These are phyloP conservation scores for Masticophis lateralis DNA, from an alignment of 2,797 vertebrate genomes.

Conservation along the genomic window DNA sequence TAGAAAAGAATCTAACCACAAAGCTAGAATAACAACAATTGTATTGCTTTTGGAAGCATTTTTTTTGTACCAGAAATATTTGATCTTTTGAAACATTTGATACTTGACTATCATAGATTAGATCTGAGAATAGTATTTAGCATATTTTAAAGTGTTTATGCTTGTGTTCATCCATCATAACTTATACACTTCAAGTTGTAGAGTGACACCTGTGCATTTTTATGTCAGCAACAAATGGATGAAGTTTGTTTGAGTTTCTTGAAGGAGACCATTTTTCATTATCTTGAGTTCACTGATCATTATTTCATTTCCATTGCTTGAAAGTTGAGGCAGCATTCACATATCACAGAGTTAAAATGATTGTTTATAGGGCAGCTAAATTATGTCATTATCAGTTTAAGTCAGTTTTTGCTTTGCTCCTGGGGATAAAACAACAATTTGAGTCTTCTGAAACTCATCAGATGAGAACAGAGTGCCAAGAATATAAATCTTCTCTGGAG, in stretches of 20 bases:
- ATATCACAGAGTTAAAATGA: conserved; percentile 65
- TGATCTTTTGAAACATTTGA: neutral
- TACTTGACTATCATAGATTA: conserved; percentile 40
- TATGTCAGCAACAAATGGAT: conserved; percentile 65
- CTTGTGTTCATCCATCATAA: neutral
- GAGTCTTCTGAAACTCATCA: conserved; percentile 63
- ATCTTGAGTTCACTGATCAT: conserved; percentile 68
- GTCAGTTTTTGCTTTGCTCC: conserved; percentile 66
- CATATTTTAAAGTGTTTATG: conserved; percentile 53
- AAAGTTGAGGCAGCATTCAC: conserved; percentile 65
- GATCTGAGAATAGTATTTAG: conserved; percentile 54
- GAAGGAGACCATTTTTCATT: conserved; percentile 71
- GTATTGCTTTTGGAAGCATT: neutral
- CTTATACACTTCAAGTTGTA: conserved; percentile 53
- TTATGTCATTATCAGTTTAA: conserved; percentile 69
- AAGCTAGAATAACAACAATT: conserved; percentile 1
- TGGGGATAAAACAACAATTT: conserved; percentile 63
- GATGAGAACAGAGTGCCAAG: conserved; percentile 47
- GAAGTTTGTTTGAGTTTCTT: conserved; percentile 67
- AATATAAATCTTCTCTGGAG: conserved; percentile 58
- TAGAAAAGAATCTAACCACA: neutral
- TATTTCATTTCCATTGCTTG: conserved; percentile 72
- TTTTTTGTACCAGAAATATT: neutral
- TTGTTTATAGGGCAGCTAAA: conserved; percentile 65
- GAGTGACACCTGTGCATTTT: conserved; percentile 61